These are phyloP conservation scores for Gastracanthus pulcherrimus DNA, from an alignment of 2,888 invertebrate genomes.

Conservation along the genomic window DNA sequence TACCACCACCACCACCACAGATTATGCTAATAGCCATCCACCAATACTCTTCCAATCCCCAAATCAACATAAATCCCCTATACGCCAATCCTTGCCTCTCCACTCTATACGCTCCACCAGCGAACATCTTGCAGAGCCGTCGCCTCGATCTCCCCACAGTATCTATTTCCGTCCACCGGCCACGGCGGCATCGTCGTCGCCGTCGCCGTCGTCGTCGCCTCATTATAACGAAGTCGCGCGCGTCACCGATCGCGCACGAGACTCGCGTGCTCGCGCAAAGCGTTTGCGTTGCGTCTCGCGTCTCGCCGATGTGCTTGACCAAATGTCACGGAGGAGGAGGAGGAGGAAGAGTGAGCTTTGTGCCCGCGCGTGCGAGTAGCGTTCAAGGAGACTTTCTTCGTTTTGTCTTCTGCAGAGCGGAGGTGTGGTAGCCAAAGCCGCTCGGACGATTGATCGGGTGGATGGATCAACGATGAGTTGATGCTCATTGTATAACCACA, in stretches of 20 bases:
- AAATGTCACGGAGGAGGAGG: constrained; percentile 24
- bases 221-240: neutral
- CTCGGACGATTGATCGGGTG: neutral
- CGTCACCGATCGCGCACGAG: constrained; percentile 41
- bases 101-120: too few relatives aligned
- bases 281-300: too few relatives aligned
- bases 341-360: neutral
- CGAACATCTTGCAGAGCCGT: too few relatives aligned
- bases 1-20: too few relatives aligned
- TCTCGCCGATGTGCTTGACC: too few relatives aligned
- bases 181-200: neutral
- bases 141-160: too few relatives aligned
- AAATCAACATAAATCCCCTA: too few relatives aligned
- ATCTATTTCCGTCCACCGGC: constrained; percentile 20
- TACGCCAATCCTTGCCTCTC: too few relatives aligned
- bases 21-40: too few relatives aligned
- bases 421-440: neutral
- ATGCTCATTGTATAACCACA: too few relatives aligned
- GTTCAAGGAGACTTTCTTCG: constrained; percentile 44
- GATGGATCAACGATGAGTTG: too few relatives aligned
- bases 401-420: neutral
- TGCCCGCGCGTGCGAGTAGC: neutral
- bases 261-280: constrained; percentile 24
- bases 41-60: too few relatives aligned
- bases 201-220: neutral